These are phyloP conservation scores for Meloe dianella DNA, from an alignment of 2,888 invertebrate genomes.

Conservation along the genomic window DNA sequence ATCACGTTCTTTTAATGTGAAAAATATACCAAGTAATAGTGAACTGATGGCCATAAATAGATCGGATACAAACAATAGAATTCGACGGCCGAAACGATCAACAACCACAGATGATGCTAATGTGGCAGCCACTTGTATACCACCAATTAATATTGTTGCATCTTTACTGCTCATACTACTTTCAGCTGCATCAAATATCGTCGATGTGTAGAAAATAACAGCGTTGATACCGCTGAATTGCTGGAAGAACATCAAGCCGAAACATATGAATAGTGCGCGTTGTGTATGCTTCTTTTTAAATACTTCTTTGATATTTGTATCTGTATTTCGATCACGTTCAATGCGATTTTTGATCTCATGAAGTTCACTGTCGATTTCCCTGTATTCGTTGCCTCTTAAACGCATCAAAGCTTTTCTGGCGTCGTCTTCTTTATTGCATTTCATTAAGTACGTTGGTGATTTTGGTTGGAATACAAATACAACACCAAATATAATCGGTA, in stretches of 20 bases:
- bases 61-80: slow-evolving; percentile 75
- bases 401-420: slow-evolving; percentile 73
- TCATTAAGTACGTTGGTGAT: slow-evolving; percentile 76
- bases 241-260: slow-evolving; percentile 86
- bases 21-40: slow-evolving; percentile 73
- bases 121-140: slow-evolving; percentile 79
- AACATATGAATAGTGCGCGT: slow-evolving; percentile 73
- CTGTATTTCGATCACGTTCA: slow-evolving; percentile 22
- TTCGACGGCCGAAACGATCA: slow-evolving; percentile 79
- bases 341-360: slow-evolving; percentile 33
- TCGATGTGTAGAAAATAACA: slow-evolving; percentile 78
- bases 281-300: slow-evolving; percentile 38
- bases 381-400: slow-evolving; percentile 75
- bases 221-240: slow-evolving; percentile 85
- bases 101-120: slow-evolving; percentile 77
- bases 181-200: slow-evolving; percentile 74
- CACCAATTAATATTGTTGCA: slow-evolving; percentile 79
- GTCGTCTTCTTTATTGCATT: slow-evolving; percentile 67
- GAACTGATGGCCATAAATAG: slow-evolving; percentile 73
- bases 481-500: slow-evolving; percentile 73
- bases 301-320: slow-evolving; percentile 35
- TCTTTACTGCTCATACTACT: slow-evolving; percentile 64
- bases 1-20: slow-evolving; percentile 60
- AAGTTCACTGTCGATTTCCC: slow-evolving; percentile 66
- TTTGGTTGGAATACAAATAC: slow-evolving; percentile 87